A percentile compares a stretch with the other conserved stretches of the same genome.
phyloP scores from a whole-genome alignment of 2,888 invertebrate species.

The Conomelus anceps region DNA sequence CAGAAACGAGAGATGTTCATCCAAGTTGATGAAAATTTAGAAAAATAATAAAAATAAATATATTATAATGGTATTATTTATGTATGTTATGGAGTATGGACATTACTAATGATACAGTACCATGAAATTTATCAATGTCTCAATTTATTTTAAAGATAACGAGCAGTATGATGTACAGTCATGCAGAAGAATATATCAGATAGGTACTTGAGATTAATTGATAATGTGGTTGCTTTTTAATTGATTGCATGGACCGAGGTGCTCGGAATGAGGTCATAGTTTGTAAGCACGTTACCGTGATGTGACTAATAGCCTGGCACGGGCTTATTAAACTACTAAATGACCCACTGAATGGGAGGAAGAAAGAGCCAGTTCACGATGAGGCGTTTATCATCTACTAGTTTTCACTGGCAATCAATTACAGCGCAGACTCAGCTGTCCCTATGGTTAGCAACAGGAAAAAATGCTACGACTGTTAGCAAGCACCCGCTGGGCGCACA shows the following conservation, averaged over 20 bases:
- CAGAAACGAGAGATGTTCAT: too few relatives aligned
- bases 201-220: background rate
- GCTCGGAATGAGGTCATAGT: background rate
- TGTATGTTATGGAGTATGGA: too few relatives aligned
- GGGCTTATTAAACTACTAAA: background rate
- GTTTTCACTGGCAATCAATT: background rate
- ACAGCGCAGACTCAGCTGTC: background rate
- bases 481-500: background rate
- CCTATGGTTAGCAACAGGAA: background rate
- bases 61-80: too few relatives aligned
- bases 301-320: background rate
- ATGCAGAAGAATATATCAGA: background rate
- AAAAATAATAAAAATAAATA: too few relatives aligned
- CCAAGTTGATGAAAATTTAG: too few relatives aligned
- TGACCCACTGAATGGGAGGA: background rate
- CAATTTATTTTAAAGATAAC: background rate
- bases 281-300: background rate
- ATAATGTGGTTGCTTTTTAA: background rate
- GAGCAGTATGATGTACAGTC: background rate
- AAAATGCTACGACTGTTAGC: background rate
- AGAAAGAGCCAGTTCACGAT: background rate
- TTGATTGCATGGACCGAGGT: background rate
- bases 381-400: background rate
- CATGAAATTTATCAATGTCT: background rate
- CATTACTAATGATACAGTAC: too few relatives aligned